phyloP scores from a whole-genome alignment of 2,888 invertebrate genomes.

The Gari tellinella region DNA sequence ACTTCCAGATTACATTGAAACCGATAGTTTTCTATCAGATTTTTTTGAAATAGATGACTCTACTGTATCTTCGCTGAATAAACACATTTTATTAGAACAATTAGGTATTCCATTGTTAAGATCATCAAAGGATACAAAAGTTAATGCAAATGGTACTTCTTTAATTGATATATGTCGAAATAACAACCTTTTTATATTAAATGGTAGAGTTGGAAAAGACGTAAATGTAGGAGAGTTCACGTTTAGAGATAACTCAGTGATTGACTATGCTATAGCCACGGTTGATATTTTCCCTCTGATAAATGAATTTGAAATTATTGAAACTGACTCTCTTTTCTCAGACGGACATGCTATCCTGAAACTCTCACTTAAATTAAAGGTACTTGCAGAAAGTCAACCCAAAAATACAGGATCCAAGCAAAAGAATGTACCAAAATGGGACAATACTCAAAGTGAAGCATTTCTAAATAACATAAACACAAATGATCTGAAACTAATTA shows the following conservation, averaged over 20 bases:
- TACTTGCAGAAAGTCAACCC: neutral
- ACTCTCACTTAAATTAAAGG: neutral
- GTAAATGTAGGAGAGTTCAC: slow-evolving; percentile 8
- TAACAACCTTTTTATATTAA: slow-evolving; percentile 21
- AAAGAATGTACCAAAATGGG: slow-evolving; percentile 7
- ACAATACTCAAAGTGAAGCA: neutral
- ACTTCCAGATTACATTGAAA: neutral
- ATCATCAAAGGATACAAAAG: neutral
- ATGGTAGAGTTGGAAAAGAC: slow-evolving; percentile 19
- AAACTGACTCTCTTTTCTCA: slow-evolving; percentile 10
- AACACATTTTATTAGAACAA: neutral
- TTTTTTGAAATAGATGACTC: neutral
- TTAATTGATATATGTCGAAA: slow-evolving; percentile 7
- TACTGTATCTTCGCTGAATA: neutral
- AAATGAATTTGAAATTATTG: slow-evolving; percentile 13
- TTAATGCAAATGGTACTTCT: slow-evolving; percentile 3
- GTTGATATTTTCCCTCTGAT: slow-evolving; percentile 5
- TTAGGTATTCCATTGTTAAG: slow-evolving; percentile 8
- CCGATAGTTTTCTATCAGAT: slow-evolving; percentile 1
- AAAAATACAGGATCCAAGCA: neutral
- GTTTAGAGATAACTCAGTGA: slow-evolving; percentile 15
- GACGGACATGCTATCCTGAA: neutral
- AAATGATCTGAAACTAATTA: neutral
- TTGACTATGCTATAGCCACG: slow-evolving; percentile 17
- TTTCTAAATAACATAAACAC: neutral